Evolutionary conservation across 2,888 invertebrate species (phyloP).

Genomic region (Perizoma flavofasciatum): DNA sequence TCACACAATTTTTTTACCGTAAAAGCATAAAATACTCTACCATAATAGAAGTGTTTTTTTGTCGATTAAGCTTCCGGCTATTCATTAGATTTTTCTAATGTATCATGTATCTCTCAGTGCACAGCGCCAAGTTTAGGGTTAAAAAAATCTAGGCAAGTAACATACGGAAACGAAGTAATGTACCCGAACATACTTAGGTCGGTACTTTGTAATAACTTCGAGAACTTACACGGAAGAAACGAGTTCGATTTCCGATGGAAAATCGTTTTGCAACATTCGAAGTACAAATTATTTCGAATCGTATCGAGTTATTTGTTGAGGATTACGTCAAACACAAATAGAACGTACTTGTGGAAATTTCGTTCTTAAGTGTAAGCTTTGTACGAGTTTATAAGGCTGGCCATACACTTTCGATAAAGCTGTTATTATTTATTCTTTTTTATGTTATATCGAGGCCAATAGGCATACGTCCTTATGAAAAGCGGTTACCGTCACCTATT

Average conservation of each 20-base stretch:
- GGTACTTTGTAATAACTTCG: slow-evolving; percentile 21
- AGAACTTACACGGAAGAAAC: slow-evolving; percentile 35
- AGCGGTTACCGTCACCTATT: no score
- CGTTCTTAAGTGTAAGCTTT: slow-evolving; percentile 15
- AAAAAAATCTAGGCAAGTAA: slow-evolving; percentile 18
- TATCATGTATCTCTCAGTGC: no score
- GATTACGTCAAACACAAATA: slow-evolving; percentile 46
- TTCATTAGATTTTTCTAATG: no score
- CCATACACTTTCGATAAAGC: background rate
- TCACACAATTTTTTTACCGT: no score
- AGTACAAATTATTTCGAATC: slow-evolving; percentile 33
- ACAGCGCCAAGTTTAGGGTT: no score
- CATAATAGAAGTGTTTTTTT: no score
- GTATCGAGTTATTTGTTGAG: slow-evolving; percentile 26
- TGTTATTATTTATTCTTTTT: no score
- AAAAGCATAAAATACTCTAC: no score
- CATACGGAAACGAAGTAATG: slow-evolving; percentile 16
- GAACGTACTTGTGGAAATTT: slow-evolving; percentile 25
- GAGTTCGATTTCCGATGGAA: slow-evolving; percentile 51
- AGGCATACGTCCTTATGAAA: no score
- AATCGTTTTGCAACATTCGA: slow-evolving; percentile 43
- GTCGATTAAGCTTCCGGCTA: no score
- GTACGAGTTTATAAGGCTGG: slow-evolving; percentile 1
- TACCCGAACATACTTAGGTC: slow-evolving; percentile 12
- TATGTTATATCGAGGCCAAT: no score